phyloP scores from a whole-genome alignment of 2,113 vertebrate species.

The Platycercus adscitus region DNA sequence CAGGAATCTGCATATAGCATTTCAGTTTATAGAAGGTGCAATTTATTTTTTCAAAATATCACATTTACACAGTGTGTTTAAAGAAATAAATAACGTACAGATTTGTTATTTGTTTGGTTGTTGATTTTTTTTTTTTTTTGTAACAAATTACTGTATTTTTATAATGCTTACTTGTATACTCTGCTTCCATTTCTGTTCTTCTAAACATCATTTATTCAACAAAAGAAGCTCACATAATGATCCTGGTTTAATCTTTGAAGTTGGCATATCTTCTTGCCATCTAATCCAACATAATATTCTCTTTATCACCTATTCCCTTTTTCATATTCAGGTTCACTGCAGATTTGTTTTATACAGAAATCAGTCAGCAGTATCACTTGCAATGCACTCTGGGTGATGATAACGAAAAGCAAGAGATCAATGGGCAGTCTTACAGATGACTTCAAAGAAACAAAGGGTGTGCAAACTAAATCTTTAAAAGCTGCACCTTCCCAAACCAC shows the following conservation, averaged over 20 bases:
- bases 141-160: neutral
- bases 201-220: slow-evolving; percentile 64
- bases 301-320: slow-evolving; percentile 60
- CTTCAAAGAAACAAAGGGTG: neutral
- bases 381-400: neutral
- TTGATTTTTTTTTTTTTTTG: neutral
- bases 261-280: neutral
- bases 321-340: neutral
- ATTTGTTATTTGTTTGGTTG: neutral
- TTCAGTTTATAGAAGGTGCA: neutral
- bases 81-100: neutral
- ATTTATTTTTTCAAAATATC: neutral
- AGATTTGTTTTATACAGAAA: slow-evolving; percentile 28
- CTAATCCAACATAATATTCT: slow-evolving; percentile 39
- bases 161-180: neutral
- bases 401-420: slow-evolving; percentile 21
- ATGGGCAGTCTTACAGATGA: neutral
- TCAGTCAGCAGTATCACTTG: neutral
- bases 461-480: neutral
- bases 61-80: neutral
- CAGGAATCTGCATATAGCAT: neutral
- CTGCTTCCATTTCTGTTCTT: neutral
- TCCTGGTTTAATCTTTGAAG: slow-evolving; percentile 49
- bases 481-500: neutral
- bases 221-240: slow-evolving; percentile 48